Base-by-base conservation (phyloP, 2,113 vertebrate genomes). In the Myotis yumanensis region DNA sequence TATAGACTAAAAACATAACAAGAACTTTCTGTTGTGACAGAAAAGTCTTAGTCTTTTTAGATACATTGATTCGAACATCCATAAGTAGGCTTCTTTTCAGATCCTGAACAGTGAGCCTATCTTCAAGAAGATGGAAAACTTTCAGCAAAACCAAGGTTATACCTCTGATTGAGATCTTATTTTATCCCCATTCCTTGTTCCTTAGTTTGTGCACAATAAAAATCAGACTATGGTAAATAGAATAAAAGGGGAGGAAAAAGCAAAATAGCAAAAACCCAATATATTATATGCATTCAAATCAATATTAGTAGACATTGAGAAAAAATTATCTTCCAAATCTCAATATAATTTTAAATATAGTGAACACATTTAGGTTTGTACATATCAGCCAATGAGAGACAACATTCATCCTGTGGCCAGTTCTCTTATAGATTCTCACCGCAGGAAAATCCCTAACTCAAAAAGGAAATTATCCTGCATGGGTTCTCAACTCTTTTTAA, bases 81-180 rank as follows among this genome's bases (percentile, higher is more conserved):
- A 95, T 85, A 88, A 90, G 66, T 69, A 93, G 80, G 64, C n/a
- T 97, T 95, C 89, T 96, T 59, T 72, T 97, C 73, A 97, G 82
- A 82, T 93, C 89, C 71, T 96, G 23, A 37, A 85, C 76, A 95
- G 35, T 93, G 86, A 90, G 32, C 92, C 28, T 75, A 46, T 59
- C 68, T 85, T 94, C 11, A 88, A 79, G 51, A 25, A 90, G 17
- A 80, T 48, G 51, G 18, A 80, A 91, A 73, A 3, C 14, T 30
- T 76, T 32, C 28, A 11, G 14, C 1, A 73, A 90, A 79, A 85
- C 22, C 9, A 79, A n/a, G n/a, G 17, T 66, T 51, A 66, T 89
- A 66, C 32, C 9, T 93, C 43, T 81, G 18, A 32, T 59, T 73
- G 25, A 89, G 35, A 76, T n/a, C 3, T 92, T 57, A 80, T 51